Evolutionary conservation across 2,888 invertebrate species (phyloP), one percentile per base, ranked within the genome.

Genomic region (Drosophila rubida): DNA sequence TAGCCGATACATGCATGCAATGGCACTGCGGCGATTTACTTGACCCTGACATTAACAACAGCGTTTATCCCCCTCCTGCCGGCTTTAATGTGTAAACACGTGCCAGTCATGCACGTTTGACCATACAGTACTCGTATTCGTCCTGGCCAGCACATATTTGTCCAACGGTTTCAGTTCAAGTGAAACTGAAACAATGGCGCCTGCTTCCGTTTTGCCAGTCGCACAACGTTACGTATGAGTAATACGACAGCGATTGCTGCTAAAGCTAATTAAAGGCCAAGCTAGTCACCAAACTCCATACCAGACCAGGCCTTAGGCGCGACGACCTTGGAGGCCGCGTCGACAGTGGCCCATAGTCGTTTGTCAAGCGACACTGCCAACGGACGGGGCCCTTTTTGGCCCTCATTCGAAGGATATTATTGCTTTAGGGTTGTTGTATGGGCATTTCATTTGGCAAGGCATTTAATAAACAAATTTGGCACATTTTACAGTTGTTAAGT

Each of bases 11-110:
- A 53, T 59, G 37, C 69, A 73, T 73, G 73, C 69, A 50, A 66
- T 44, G 35, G 25, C 30, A 27, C 44, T 64, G 51, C 66, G 61
- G 46, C 45, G 59, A 70, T 58, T 9, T 27, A 61, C 54, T 69
- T 86, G 86, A 81, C 84, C 84, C 81, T 84, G 84, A 84, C 84
- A 84, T 84, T 84, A 86, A 78, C 69, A 83, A 76, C 69, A 45
- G 23, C 14, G 35, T 23, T 50, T 46, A 32, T 23, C 37, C 30
- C 39, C 19, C 9, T 45, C 16, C 25, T 27, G 9, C 41, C 64
- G 58, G 72, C 58, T 46, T 55, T 27, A 44, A 16, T 57, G 48
- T 50, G 16, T 44, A 57, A 67, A 54, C 75, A 78, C 78, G 78
- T 78, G 78, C 41, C 73, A 59, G 63, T 50, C 67, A 68, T 65